Conservation (phyloP, 2,113 vertebrate species). For the Notechis scutatus region DNA sequence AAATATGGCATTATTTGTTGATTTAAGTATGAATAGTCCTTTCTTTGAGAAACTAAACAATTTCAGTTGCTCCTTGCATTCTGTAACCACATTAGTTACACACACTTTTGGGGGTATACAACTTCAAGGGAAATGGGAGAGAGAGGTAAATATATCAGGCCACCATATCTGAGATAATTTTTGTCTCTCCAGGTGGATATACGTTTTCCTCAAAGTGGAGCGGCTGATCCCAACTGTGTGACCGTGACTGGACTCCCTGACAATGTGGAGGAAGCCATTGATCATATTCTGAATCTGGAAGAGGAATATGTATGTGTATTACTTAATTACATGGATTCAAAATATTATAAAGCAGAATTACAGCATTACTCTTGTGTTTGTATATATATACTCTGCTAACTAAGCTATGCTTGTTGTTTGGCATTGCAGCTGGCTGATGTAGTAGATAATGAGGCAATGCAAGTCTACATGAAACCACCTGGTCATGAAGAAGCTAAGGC, state of each 20-base stretch:
- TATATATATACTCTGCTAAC: neutral
- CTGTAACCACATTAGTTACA: neutral
- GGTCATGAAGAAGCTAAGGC: constrained; percentile 78
- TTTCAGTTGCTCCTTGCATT: neutral
- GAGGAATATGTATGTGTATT: constrained; percentile 89
- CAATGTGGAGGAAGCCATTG: constrained; percentile 95
- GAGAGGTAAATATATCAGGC: neutral
- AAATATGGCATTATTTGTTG: neutral
- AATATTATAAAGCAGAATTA: neutral
- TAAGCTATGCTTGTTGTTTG: neutral
- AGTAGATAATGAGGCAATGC: constrained; percentile 88
- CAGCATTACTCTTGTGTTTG: neutral
- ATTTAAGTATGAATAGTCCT: neutral
- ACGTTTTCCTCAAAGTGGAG: constrained; percentile 92
- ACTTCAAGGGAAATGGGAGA: neutral
- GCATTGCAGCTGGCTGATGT: constrained; percentile 84
- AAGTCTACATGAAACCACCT: constrained; percentile 88
- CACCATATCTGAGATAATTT: neutral
- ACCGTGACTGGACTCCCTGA: constrained; percentile 94
- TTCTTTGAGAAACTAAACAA: neutral
- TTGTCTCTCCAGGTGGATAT: constrained; percentile 84
- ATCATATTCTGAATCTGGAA: constrained; percentile 95
- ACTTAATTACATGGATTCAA: neutral
- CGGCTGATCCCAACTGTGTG: constrained; percentile 90
- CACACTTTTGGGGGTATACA: neutral